Base-by-base conservation (phyloP, 2,797 vertebrate species). In the Schizothorax lantsangensis region DNA sequence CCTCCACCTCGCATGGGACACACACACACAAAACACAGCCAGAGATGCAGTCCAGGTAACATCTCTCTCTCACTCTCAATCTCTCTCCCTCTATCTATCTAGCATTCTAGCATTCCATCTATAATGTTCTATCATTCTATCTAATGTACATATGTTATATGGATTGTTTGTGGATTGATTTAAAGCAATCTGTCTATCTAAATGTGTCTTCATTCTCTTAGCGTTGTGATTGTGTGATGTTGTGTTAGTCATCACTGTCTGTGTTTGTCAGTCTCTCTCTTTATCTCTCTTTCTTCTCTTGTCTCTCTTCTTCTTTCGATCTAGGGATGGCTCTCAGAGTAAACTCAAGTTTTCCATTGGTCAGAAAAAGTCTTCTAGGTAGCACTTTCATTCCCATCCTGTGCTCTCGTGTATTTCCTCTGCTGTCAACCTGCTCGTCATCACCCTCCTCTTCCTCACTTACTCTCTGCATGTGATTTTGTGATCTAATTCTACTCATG, bases 331-430 rank as follows among this genome's bases (percentile, higher is more conserved):
- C 92, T 96, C 96, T 96, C 97, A 98, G 95, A 97, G 95, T 97
- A 98, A 98, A 98, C 96, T 98, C 97, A 97, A 96, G 95, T 98
- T 98, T 97, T 96, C 97, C 95, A 96, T 99, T 92, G 97, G 97
- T 97, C 98, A 98, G 94, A 99, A 96, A 97, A 99, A 97, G 95
- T 96, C 95, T 92, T 98, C 98, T 97, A 98, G 98, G 98, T 99
- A 97, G 98, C 96, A 72, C 88, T 90, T 84, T 90, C 88, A 90
- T 80, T 88, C 52, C 90, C 89, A 86, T 75, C 86, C 66, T 36
- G 64, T 66, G 64, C 64, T 73, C 38, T 12, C 19, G 19, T 90
- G 83, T 88, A 79, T 88, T 87, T 81, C 85, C 83, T 86, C 86
- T 83, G 74, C 78, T 19, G 90, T 88, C 88, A 64, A 10, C 80